Base-by-base conservation (phyloP, 2,888 invertebrate genomes). In the Trilocha varians region DNA sequence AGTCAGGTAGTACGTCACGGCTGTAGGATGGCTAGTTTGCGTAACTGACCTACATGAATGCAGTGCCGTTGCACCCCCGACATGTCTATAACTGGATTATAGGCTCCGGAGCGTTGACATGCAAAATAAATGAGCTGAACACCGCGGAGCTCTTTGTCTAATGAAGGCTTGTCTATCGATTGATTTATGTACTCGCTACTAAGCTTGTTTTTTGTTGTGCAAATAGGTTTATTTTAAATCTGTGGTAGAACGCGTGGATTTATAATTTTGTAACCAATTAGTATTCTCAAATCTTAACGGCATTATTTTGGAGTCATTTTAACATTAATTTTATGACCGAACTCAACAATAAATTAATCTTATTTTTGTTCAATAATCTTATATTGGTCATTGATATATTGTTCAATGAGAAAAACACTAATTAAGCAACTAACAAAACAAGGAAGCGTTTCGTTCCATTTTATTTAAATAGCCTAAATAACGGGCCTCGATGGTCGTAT, bases 1-100 rank as follows among this genome's bases (percentile, higher is more conserved):
- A 61, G 49, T 59, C 47, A 56, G 52, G 39, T 36, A 35, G 38
- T 33, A 59, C 59, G 65, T 62, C 62, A 64, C 47, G 43, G 46
- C 25, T 46, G 44, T 53, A 65, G 65, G 64, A 67, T 54, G 57
- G 58, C 59, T 61, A 54, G 50, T 55, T 67, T 65, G 61, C 62
- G 61, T 65, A 65, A 70, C 69, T 77, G 76, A 78, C 78, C 78
- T 78, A 80, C 66, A 77, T 78, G 65, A 60, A 59, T 54, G 51
- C 44, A 48, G 60, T 55, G 67, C 57, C 67, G 67, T 72, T 77
- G 77, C 74, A 75, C 71, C 69, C 70, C 61, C 59, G 44, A 43
- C 53, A 53, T 46, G 52, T 49, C 55, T 56, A 58, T 80, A 78
- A 78, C 65, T 64, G 67, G 73, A 78, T 78, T 75, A 77, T 46